A percentile compares a stretch with the other conserved stretches of the same genome.
Evolutionary conservation across 1,140 invertebrate genomes (phyloP).

Genomic region (Pseudobourletiella spinata): DNA sequence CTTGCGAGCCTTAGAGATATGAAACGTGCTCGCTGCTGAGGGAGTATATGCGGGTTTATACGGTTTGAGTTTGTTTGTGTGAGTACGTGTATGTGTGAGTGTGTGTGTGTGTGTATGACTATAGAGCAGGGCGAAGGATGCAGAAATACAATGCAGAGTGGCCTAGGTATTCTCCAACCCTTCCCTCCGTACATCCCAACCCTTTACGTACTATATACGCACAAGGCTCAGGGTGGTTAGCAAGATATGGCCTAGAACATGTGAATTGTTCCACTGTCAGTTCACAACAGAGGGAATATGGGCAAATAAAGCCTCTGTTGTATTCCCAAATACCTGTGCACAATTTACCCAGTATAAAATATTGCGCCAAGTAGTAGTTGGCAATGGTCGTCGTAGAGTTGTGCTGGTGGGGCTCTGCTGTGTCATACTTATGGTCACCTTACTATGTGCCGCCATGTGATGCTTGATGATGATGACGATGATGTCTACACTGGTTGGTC

Average conservation of each 20-base stretch:
- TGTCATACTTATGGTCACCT: too few species aligned
- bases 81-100: too few species aligned
- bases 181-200: not conserved
- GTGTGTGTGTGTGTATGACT: too few species aligned
- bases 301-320: not conserved
- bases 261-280: not conserved
- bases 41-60: not conserved
- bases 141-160: not conserved
- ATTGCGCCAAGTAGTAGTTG: too few species aligned
- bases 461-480: too few species aligned
- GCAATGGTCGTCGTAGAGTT: too few species aligned
- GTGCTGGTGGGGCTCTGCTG: too few species aligned
- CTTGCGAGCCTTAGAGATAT: not conserved
- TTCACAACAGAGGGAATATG: slow-evolving; percentile 1
- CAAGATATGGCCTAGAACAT: slow-evolving; percentile 3
- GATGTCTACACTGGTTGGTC: not conserved
- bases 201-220: not conserved
- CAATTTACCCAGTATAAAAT: not conserved
- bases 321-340: slow-evolving; percentile 2
- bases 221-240: not conserved
- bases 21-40: not conserved
- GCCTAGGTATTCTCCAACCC: not conserved
- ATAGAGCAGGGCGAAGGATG: not conserved
- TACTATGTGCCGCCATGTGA: too few species aligned
- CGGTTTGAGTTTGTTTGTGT: not conserved